Evolutionary conservation across 1,140 invertebrate species (phyloP).

Genomic region (Muscidifurax raptorellus): DNA sequence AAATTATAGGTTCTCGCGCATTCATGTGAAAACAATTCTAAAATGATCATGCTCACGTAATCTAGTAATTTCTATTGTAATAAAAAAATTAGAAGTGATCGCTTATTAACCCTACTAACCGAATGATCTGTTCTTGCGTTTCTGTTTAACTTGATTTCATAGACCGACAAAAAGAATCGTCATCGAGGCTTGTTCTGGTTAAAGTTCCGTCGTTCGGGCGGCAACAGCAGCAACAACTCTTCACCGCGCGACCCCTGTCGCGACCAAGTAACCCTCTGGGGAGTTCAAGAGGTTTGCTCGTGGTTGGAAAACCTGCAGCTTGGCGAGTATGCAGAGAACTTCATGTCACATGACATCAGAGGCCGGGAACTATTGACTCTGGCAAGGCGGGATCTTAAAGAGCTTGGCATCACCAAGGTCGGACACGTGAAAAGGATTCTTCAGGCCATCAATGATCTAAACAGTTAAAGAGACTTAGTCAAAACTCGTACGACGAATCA

Average conservation of each 20-base stretch:
- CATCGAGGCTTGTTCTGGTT: conserved; percentile 78
- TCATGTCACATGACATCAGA: conserved; percentile 92
- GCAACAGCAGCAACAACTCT: conserved; percentile 54
- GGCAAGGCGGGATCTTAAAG: conserved; percentile 90
- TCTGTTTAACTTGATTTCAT: conserved; percentile 47
- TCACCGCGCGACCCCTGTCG: conserved; percentile 62
- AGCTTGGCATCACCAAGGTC: conserved; percentile 93
- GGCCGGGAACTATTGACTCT: conserved; percentile 92
- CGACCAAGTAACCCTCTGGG: conserved; percentile 79
- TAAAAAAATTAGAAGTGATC: background rate
- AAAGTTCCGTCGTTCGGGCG: conserved; percentile 76
- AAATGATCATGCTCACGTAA: background rate
- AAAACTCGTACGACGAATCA: conserved; percentile 37
- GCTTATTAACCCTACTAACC: background rate
- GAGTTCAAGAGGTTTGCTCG: conserved; percentile 82
- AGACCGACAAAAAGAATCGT: conserved; percentile 78
- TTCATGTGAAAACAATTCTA: background rate
- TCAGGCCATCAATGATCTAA: conserved; percentile 92
- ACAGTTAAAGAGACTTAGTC: conserved; percentile 62
- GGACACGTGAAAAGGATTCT: conserved; percentile 96
- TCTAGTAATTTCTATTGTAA: background rate
- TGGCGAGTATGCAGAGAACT: conserved; percentile 90
- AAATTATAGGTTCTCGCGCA: background rate
- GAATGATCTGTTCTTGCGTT: background rate
- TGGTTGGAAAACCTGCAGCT: conserved; percentile 94